Evolutionary conservation across 2,113 vertebrate genomes (phyloP).

Genomic region (Pygoscelis antarcticus): DNA sequence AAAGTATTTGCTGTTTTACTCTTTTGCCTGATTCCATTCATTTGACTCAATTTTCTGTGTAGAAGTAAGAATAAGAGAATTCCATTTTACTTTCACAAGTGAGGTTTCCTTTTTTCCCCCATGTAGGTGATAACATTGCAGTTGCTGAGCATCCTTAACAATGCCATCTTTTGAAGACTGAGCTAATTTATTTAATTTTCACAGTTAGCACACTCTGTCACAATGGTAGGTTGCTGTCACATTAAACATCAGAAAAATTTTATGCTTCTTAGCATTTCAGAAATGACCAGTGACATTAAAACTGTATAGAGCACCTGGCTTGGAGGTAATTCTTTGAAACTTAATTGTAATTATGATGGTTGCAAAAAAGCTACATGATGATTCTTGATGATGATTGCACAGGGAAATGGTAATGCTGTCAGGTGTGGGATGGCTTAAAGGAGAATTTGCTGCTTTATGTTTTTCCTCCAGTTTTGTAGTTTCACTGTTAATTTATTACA

Average conservation of each 20-base stretch:
- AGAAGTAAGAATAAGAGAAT: neutral
- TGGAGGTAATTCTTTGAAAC: neutral
- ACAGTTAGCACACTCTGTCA: conserved; percentile 60
- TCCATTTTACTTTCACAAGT: neutral
- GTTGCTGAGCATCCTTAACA: neutral
- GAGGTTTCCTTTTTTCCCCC: neutral
- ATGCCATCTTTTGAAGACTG: conserved; percentile 35
- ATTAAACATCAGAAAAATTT: conserved; percentile 69
- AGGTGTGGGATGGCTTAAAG: neutral
- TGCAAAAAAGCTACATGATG: neutral
- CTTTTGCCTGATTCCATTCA: neutral
- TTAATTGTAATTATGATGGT: neutral
- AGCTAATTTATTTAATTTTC: conserved; percentile 79
- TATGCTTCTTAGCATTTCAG: conserved; percentile 14
- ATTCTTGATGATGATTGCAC: neutral
- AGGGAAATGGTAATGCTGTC: neutral
- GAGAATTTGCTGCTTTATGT: neutral
- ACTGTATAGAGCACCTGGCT: neutral
- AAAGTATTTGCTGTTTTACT: neutral
- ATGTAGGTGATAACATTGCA: neutral
- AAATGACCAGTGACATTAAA: conserved; percentile 13
- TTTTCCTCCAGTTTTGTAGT: neutral
- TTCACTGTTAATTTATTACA: neutral
- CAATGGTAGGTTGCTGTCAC: neutral
- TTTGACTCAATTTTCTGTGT: neutral